Evolutionary conservation across 2,113 vertebrate genomes (phyloP).

Genomic region (Rhinolophus sinicus): DNA sequence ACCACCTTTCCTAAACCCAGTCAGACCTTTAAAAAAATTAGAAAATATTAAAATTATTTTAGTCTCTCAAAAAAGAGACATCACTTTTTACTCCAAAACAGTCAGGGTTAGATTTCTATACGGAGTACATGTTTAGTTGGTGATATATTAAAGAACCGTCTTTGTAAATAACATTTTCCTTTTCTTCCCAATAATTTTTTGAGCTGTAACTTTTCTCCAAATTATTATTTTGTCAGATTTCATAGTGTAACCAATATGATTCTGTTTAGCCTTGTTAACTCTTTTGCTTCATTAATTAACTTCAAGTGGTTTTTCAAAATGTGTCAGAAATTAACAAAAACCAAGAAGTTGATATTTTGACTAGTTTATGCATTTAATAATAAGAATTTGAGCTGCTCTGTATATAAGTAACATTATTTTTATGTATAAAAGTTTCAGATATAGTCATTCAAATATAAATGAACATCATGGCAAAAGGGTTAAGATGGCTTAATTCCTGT

Average conservation of each 20-base stretch:
- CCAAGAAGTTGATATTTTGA: too few relatives aligned
- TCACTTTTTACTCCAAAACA: background rate
- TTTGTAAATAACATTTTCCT: constrained; percentile 2
- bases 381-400: too few relatives aligned
- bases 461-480: too few relatives aligned
- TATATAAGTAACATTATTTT: too few relatives aligned
- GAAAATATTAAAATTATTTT: background rate
- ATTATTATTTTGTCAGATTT: background rate
- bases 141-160: background rate
- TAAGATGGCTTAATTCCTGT: background rate
- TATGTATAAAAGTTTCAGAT: background rate
- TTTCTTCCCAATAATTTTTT: background rate
- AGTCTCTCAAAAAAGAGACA: background rate
- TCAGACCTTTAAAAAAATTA: background rate
- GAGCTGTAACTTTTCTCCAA: background rate
- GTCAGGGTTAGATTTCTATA: background rate
- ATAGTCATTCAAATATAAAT: too few relatives aligned
- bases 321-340: too few relatives aligned
- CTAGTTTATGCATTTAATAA: too few relatives aligned
- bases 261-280: background rate
- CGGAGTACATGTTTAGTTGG: background rate
- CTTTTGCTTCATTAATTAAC: too few relatives aligned
- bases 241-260: background rate
- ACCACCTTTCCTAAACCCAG: background rate
- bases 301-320: too few relatives aligned